Conservation (phyloP, 2,113 vertebrate species). For the Psilopogon haemacephalus region DNA sequence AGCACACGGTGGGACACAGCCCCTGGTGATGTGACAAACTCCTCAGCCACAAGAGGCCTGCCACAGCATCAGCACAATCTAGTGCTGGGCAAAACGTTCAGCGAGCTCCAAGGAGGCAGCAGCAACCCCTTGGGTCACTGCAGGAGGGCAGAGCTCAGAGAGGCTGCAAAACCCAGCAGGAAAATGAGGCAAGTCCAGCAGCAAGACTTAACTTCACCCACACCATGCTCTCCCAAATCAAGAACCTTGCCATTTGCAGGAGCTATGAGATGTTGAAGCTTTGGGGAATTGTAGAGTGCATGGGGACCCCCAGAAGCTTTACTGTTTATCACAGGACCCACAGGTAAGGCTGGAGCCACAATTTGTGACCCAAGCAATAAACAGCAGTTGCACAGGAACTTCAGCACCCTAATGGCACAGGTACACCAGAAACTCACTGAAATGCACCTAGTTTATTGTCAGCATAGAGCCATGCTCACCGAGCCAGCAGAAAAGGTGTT, state of each 20-base stretch:
- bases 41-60: no score
- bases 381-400: neutral
- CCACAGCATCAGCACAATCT: no score
- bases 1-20: neutral
- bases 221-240: neutral
- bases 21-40: no score
- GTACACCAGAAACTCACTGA: neutral
- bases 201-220: neutral
- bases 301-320: neutral
- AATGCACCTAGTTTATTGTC: neutral
- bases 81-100: no score
- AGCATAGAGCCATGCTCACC: neutral
- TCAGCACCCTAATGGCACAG: fast-evolving
- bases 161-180: neutral
- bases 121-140: neutral
- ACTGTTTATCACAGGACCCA: neutral
- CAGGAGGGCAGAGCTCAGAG: neutral
- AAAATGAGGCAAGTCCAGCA: neutral
- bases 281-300: neutral
- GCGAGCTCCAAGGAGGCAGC: neutral
- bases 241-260: neutral
- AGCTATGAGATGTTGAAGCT: neutral
- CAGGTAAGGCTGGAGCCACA: neutral
- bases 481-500: neutral
- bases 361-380: neutral